Evolutionary conservation across 2,797 vertebrate species (phyloP).

Genomic region (Pantherophis alleghaniensis): DNA sequence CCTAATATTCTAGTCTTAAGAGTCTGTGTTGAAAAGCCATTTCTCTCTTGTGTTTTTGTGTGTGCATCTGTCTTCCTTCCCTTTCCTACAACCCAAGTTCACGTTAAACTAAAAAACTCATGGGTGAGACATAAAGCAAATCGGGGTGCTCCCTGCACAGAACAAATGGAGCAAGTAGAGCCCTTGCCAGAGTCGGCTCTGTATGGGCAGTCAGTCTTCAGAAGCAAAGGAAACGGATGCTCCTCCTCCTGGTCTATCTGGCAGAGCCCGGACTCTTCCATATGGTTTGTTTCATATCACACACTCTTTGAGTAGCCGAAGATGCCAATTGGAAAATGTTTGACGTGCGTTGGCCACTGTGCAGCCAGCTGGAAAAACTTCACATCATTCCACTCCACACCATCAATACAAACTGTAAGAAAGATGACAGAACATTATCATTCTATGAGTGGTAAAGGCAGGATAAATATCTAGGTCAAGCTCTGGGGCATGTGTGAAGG

Average conservation of each 20-base stretch:
- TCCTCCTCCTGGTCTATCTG: constrained; percentile 2
- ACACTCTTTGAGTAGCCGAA: constrained; percentile 83
- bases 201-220: constrained; percentile 11
- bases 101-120: constrained; percentile 16
- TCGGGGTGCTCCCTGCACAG: neutral
- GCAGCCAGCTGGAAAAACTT: constrained; percentile 95
- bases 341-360: constrained; percentile 92
- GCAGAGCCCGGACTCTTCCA: constrained; percentile 32
- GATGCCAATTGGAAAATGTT: constrained; percentile 89
- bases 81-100: constrained; percentile 51
- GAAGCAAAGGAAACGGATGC: neutral
- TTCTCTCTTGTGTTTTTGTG: neutral
- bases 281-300: constrained; percentile 61
- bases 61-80: neutral
- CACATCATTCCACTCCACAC: constrained; percentile 91
- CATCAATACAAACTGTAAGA: constrained; percentile 83
- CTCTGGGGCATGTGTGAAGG: neutral
- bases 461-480: neutral
- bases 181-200: constrained; percentile 1
- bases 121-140: constrained; percentile 27
- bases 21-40: constrained; percentile 6
- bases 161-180: constrained; percentile 25
- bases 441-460: neutral
- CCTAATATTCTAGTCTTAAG: neutral
- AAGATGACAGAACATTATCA: neutral